Percentiles rank a stretch among this genome's conserved stretches.
Evolutionary conservation across 2,113 vertebrate species (phyloP).

Genomic region (Dissostichus mawsoni): DNA sequence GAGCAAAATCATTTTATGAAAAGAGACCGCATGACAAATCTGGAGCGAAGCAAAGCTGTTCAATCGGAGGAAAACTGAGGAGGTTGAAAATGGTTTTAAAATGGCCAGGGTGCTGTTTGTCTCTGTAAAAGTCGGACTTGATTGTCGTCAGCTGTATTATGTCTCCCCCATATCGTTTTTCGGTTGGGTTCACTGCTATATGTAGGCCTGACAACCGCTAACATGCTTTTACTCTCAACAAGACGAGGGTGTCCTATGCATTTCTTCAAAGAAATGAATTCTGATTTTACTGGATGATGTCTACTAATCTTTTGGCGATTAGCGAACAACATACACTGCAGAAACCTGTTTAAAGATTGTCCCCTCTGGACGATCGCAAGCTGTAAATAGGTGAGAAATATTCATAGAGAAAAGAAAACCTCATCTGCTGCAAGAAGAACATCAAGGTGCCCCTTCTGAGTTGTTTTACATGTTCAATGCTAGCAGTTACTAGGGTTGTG

Average conservation of each 20-base stretch:
- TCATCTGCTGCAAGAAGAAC: background rate
- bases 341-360: background rate
- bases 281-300: background rate
- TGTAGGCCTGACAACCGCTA: background rate
- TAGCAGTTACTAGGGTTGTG: background rate
- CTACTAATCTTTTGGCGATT: background rate
- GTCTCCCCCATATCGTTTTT: slow-evolving; percentile 3
- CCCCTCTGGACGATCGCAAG: background rate
- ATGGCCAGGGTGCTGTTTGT: background rate
- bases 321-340: background rate
- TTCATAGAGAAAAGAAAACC: background rate
- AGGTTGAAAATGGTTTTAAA: slow-evolving; percentile 15
- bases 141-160: background rate
- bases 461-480: background rate
- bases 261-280: background rate
- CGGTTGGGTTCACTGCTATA: background rate
- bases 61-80: slow-evolving; percentile 7
- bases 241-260: background rate
- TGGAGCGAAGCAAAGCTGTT: slow-evolving; percentile 17
- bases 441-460: background rate
- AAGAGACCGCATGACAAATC: slow-evolving; percentile 34
- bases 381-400: background rate
- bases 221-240: background rate
- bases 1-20: slow-evolving; percentile 53
- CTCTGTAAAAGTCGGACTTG: background rate